Evolutionary conservation across 2,113 vertebrate genomes (phyloP).

Genomic region (Raphicerus campestris): DNA sequence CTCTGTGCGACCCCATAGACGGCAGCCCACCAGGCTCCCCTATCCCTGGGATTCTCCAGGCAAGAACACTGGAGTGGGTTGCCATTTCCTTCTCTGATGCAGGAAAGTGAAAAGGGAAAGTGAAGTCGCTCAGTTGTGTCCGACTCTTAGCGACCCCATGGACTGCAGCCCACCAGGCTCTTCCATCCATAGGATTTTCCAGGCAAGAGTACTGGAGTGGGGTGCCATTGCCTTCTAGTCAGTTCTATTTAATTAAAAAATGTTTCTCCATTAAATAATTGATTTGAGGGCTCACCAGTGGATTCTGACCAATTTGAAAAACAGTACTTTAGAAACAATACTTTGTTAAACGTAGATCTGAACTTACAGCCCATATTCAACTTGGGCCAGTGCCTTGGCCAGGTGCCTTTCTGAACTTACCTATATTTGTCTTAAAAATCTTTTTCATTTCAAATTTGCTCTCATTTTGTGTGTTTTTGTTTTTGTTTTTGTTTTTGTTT

Average conservation of each 20-base stretch:
- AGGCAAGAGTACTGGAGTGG: no score
- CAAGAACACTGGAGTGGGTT: no score
- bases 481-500: not conserved
- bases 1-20: no score
- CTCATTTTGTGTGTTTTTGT: not conserved
- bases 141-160: no score
- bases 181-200: no score
- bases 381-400: not conserved
- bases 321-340: conserved; percentile 15
- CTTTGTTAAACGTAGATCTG: not conserved
- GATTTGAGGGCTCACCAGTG: not conserved
- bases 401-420: not conserved
- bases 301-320: not conserved
- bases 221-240: not conserved
- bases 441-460: not conserved
- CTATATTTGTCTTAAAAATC: not conserved
- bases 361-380: not conserved
- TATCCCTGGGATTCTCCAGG: no score
- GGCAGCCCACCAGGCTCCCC: no score
- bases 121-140: no score
- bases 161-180: no score
- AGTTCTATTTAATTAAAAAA: conserved; percentile 14
- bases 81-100: no score
- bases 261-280: not conserved
- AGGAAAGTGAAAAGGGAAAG: no score